These are phyloP conservation scores for Rhopalosiphum maidis DNA, from an alignment of 1,140 invertebrate species.

Conservation along the genomic window DNA sequence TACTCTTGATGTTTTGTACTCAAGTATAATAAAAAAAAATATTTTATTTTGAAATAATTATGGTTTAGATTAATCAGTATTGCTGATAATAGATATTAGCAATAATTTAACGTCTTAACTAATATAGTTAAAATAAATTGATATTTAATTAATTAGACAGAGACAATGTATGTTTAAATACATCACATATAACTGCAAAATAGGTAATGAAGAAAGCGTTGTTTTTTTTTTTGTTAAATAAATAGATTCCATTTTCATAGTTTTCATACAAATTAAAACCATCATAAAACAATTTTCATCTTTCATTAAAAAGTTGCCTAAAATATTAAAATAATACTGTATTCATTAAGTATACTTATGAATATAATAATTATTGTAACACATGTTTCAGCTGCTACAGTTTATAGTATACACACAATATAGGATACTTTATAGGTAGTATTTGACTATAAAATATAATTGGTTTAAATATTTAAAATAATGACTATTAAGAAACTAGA, in stretches of 20 bases:
- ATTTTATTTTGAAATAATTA: no score
- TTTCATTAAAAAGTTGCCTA: slow-evolving; percentile 33
- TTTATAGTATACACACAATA: slow-evolving; percentile 44
- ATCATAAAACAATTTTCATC: slow-evolving; percentile 38
- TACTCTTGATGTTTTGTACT: no score
- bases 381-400: slow-evolving; percentile 42
- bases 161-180: background rate
- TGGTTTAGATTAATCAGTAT: no score
- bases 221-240: slow-evolving; percentile 36
- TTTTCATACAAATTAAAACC: slow-evolving; percentile 47
- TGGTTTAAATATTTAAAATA: slow-evolving; percentile 50
- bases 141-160: background rate
- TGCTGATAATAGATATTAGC: no score
- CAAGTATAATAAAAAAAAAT: no score
- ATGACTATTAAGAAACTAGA: slow-evolving; percentile 56
- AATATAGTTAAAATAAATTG: background rate
- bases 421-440: slow-evolving; percentile 41
- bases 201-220: slow-evolving; percentile 26
- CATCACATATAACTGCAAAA: background rate
- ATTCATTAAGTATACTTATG: slow-evolving; percentile 50
- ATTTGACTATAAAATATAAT: slow-evolving; percentile 49
- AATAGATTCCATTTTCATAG: slow-evolving; percentile 40
- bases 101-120: no score
- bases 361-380: slow-evolving; percentile 49
- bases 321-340: slow-evolving; percentile 54